A percentile compares a stretch with the other conserved stretches of the same genome.
Conservation (phyloP, 2,888 invertebrate genomes). For the Rhagium mordax region DNA sequence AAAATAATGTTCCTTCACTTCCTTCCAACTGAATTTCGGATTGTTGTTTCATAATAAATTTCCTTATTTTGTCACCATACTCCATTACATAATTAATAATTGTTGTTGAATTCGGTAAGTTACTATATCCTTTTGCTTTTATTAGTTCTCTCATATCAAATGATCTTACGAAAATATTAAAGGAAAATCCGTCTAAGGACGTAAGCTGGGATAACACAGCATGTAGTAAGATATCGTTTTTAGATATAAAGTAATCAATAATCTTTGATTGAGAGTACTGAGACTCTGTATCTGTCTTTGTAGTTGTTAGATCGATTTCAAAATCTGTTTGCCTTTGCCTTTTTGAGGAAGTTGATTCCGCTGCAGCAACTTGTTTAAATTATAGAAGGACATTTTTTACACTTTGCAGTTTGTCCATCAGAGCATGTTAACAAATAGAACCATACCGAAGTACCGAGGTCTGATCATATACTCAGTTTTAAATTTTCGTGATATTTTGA, state of each 20-base stretch:
- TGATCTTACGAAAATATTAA: background rate
- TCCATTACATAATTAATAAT: background rate
- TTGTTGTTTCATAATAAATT: conserved; percentile 6
- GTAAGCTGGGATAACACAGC: conserved; percentile 1
- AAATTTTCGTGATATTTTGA: background rate
- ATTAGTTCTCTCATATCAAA: background rate
- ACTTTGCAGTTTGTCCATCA: conserved; percentile 2
- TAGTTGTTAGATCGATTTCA: background rate
- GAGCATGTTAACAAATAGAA: conserved; percentile 3
- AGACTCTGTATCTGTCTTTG: background rate
- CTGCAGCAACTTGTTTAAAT: conserved; percentile 8
- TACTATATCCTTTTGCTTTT: background rate
- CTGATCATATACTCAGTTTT: background rate
- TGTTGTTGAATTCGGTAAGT: background rate
- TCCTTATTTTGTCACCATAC: background rate
- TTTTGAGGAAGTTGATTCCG: background rate
- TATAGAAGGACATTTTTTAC: background rate
- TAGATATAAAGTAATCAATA: background rate
- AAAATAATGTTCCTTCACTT: conserved; percentile 8
- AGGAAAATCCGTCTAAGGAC: background rate
- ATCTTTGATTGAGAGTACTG: too few relatives aligned
- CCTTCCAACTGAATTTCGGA: background rate
- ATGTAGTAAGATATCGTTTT: background rate
- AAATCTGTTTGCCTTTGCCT: background rate
- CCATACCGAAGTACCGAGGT: conserved; percentile 7